A percentile compares a stretch with the other conserved stretches of the same genome.
These are phyloP conservation scores for Sander lucioperca DNA, from an alignment of 2,113 vertebrate genomes.

Conservation along the genomic window DNA sequence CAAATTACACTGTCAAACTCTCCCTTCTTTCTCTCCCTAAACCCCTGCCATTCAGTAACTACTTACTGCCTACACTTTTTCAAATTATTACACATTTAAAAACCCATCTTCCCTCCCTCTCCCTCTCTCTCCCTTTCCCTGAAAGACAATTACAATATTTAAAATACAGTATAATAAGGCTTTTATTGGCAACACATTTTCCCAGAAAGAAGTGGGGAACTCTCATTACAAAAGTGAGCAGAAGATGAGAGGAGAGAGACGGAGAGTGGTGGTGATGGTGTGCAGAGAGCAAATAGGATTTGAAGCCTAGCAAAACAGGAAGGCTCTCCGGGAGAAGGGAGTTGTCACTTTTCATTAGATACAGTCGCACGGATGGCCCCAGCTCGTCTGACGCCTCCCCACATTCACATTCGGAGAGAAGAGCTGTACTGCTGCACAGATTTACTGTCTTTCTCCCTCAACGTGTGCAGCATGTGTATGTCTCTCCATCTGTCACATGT, in stretches of 20 bases:
- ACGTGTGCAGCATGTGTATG: background rate
- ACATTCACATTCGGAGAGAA: constrained; percentile 18
- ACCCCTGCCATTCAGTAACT: constrained; percentile 25
- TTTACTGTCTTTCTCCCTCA: background rate
- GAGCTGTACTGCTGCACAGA: constrained; percentile 11
- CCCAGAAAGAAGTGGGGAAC: background rate
- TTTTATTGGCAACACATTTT: constrained; percentile 11
- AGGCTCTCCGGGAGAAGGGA: constrained; percentile 57
- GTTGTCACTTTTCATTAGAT: constrained; percentile 72
- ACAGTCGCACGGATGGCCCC: constrained; percentile 33
- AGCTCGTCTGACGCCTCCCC: constrained; percentile 27
- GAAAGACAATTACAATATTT: constrained; percentile 39
- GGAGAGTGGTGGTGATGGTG: background rate
- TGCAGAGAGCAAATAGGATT: constrained; percentile 59
- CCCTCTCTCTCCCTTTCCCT: background rate
- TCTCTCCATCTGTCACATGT: constrained; percentile 7
- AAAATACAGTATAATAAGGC: constrained; percentile 22
- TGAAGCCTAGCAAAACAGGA: constrained; percentile 66
- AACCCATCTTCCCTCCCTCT: background rate
- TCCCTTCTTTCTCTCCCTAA: background rate
- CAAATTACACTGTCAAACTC: constrained; percentile 31
- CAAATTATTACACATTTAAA: constrained; percentile 37
- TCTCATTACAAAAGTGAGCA: constrained; percentile 29
- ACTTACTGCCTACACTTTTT: background rate
- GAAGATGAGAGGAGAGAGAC: constrained; percentile 8